A percentile compares a stretch with the other conserved stretches of the same genome.
These are phyloP conservation scores for Urosaurus nigricauda DNA, from an alignment of 2,797 vertebrate species.

Conservation along the genomic window DNA sequence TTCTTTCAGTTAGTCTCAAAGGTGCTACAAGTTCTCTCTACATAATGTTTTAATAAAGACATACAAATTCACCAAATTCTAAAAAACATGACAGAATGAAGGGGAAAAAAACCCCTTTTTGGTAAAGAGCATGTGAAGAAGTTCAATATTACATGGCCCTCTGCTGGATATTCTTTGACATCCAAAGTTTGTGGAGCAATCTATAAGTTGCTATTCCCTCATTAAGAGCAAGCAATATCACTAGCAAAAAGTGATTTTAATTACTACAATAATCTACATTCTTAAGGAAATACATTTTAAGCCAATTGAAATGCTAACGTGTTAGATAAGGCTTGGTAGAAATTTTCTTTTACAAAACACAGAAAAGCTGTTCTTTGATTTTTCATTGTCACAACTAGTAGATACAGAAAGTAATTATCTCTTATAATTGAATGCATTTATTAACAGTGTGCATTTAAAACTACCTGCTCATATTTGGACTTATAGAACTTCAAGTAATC, in stretches of 20 bases:
- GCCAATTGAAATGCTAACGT: conserved; percentile 12
- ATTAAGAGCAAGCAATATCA: not conserved
- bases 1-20: no score
- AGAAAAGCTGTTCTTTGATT: not conserved
- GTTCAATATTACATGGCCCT: not conserved
- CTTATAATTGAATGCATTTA: conserved; percentile 22
- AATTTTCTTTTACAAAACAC: not conserved
- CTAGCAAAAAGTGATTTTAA: conserved; percentile 17
- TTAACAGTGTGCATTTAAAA: not conserved
- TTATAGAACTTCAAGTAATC: not conserved
- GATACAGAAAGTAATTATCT: conserved; percentile 33
- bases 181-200: not conserved
- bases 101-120: not conserved
- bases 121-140: not conserved
- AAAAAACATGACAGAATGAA: not conserved
- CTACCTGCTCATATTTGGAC: conserved; percentile 1
- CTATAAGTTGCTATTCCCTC: not conserved
- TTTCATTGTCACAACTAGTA: conserved; percentile 27
- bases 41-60: not conserved
- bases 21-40: no score
- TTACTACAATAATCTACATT: conserved; percentile 20
- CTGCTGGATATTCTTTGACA: not conserved
- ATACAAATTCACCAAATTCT: not conserved
- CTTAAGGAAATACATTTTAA: conserved; percentile 6
- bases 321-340: not conserved